These are phyloP conservation scores for Drosophila novamexicana DNA, from an alignment of 1,140 invertebrate genomes.

Conservation along the genomic window DNA sequence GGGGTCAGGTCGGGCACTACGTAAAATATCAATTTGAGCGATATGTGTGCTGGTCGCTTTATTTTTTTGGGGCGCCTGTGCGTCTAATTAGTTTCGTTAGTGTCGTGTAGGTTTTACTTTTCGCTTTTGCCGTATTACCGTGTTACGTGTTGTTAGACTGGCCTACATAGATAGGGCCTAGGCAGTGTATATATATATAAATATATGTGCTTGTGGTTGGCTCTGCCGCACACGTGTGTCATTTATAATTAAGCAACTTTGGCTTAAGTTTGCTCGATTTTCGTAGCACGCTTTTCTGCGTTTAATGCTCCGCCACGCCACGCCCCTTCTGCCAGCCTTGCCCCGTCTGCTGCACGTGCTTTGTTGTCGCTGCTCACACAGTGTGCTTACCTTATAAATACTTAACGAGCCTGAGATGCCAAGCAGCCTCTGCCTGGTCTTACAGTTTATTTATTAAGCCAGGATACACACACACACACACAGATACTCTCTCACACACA, in stretches of 20 bases:
- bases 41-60: constrained; percentile 49
- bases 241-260: constrained; percentile 82
- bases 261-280: constrained; percentile 65
- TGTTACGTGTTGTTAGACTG: constrained; percentile 37
- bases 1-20: constrained; percentile 22
- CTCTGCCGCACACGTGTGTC: constrained; percentile 66
- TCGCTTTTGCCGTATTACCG: constrained; percentile 20
- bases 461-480: constrained; percentile 37
- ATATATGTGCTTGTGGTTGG: background rate
- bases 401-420: constrained; percentile 64
- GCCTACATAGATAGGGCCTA: constrained; percentile 65
- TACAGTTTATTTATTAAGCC: constrained; percentile 79
- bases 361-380: constrained; percentile 34
- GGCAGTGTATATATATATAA: constrained; percentile 9
- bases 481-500: constrained; percentile 36
- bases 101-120: constrained; percentile 55
- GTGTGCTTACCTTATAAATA: constrained; percentile 78
- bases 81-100: constrained; percentile 81
- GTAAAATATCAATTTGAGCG: constrained; percentile 82
- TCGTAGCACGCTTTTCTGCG: constrained; percentile 69
- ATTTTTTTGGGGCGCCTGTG: constrained; percentile 63
- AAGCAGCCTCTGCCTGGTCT: constrained; percentile 45
- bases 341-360: background rate
- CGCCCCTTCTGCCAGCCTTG: constrained; percentile 11
- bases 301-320: constrained; percentile 66